These are phyloP conservation scores for Monochamus alternatus DNA, from an alignment of 2,888 invertebrate species.

Conservation along the genomic window DNA sequence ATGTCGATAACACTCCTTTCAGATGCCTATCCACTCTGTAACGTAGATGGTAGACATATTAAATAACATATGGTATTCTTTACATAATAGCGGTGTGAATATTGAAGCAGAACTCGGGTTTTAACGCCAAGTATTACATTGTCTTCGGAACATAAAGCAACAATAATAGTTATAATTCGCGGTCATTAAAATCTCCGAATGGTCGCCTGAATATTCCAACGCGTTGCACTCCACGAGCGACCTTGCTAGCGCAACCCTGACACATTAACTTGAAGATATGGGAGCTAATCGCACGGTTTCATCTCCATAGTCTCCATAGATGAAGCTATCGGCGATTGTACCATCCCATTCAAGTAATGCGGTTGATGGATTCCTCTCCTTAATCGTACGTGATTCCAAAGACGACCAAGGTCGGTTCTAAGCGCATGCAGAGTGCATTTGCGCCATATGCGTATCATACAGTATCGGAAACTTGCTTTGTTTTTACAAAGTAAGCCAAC, in stretches of 20 bases:
- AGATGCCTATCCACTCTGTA: no score
- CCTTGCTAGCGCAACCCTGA: conserved; percentile 25
- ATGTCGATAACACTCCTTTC: no score
- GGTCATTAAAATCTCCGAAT: conserved; percentile 28
- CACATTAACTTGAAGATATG: conserved; percentile 25
- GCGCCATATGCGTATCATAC: no score
- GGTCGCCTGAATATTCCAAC: conserved; percentile 14
- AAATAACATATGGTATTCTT: neutral
- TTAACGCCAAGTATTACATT: neutral
- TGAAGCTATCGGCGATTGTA: neutral
- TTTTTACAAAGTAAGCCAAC: no score
- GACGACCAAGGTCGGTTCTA: neutral
- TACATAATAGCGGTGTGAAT: neutral
- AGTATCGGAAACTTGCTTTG: no score
- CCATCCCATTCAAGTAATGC: conserved; percentile 13
- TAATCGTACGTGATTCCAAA: conserved; percentile 1
- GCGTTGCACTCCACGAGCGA: conserved; percentile 20
- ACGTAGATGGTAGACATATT: no score
- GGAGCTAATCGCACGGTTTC: conserved; percentile 5
- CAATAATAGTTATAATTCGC: conserved; percentile 22
- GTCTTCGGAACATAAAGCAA: conserved; percentile 2
- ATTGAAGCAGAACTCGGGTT: neutral
- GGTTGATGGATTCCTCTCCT: conserved; percentile 13
- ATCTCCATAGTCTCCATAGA: neutral
- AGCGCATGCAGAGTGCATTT: neutral